These are phyloP conservation scores for Bostrychus sinensis DNA, from an alignment of 2,113 vertebrate genomes.

Conservation along the genomic window DNA sequence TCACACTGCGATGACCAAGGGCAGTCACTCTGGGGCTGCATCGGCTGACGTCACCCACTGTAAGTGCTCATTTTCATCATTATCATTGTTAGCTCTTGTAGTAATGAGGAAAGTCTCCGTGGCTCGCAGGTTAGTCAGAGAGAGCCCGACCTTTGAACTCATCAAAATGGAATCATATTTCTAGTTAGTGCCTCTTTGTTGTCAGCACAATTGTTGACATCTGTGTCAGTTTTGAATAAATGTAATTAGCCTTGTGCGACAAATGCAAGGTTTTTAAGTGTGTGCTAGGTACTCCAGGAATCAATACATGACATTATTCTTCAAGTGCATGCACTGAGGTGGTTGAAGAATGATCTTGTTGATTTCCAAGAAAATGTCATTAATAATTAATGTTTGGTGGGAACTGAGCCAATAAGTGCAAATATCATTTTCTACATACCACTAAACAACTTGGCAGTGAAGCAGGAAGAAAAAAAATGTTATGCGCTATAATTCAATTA, in stretches of 20 bases:
- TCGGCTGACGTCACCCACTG: slow-evolving; percentile 40
- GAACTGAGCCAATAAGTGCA: background rate
- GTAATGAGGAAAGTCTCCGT: slow-evolving; percentile 12
- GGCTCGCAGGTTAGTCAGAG: background rate
- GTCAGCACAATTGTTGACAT: slow-evolving; percentile 6
- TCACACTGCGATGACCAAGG: slow-evolving; percentile 45
- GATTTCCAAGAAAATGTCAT: background rate
- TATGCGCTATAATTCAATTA: background rate
- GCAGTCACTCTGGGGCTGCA: slow-evolving; percentile 32
- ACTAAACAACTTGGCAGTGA: too few relatives aligned
- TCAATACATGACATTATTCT: background rate
- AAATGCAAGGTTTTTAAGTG: background rate
- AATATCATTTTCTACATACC: background rate
- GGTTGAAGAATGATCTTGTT: too few relatives aligned
- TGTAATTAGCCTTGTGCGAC: background rate
- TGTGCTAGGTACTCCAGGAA: background rate
- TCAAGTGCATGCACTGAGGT: background rate
- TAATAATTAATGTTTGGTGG: background rate
- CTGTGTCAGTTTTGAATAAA: background rate
- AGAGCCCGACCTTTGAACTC: slow-evolving; percentile 12
- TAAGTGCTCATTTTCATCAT: slow-evolving; percentile 39
- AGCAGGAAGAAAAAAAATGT: background rate
- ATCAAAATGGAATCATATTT: slow-evolving; percentile 6
- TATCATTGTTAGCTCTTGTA: slow-evolving; percentile 18
- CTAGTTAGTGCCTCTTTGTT: background rate